Base-by-base conservation (phyloP, 1,140 invertebrate genomes). In the Harpegnathos saltator region DNA sequence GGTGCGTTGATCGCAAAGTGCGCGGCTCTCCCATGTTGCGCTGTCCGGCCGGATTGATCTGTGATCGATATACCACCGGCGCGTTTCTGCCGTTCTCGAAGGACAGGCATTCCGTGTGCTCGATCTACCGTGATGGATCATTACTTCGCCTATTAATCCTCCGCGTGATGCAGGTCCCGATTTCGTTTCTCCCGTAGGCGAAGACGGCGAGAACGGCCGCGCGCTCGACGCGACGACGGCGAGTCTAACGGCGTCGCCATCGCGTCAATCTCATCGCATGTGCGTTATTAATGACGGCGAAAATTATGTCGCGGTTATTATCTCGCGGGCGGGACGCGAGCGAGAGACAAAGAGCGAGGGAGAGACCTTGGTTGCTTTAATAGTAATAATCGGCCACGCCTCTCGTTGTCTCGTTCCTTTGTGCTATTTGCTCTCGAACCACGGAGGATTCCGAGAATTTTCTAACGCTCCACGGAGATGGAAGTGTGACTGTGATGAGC, bases 61-160 rank as follows among this genome's bases (percentile, higher is more conserved):
- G 50, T 71, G 85, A 90, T 91, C 81, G 81, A 91, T 89, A 87
- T 44, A 80, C 63, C 11, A 71, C 66, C 44, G 26, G 12, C 52
- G 71, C 80, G 61, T 78, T 82, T 88, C 68, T 63, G n/a, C 56
- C 65, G 80, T 78, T 78, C 74, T 85, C n/a, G 75, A 89, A 90
- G 87, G 89, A 72, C 62, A 69, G 54, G 63, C 89, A 89, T 89
- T 89, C 86, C 82, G 14, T 33, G 77, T 69, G 84, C 26, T 88
- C 74, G 66, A 82, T 83, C 62, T 89, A 89, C 72, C 88, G 83
- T 85, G 88, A 90, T 91, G 65, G 84, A 90, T 90, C 85, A 88
- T 89, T 90, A 89, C 82, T 89, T 89, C 56, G 59, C 48, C 82
- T 89, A 87, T 90, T 90, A 89, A 89, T 91, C 84, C 81, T 86